These are phyloP conservation scores for Puma concolor DNA, from an alignment of 2,113 vertebrate species.

Conservation along the genomic window DNA sequence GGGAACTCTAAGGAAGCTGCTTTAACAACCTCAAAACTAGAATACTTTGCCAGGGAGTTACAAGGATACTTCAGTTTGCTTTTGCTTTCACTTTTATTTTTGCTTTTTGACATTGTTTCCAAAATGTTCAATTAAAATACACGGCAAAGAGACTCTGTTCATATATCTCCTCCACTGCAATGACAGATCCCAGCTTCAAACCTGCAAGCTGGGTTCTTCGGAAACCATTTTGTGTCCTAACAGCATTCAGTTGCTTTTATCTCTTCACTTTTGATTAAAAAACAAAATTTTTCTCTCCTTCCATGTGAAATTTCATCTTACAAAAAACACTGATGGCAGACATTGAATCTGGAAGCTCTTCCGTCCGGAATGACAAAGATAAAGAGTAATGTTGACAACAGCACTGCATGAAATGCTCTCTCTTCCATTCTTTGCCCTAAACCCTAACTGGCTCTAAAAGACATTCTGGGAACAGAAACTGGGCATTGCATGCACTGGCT, in stretches of 20 bases:
- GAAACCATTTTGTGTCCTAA: constrained; percentile 73
- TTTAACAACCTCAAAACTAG: constrained; percentile 57
- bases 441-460: constrained; percentile 46
- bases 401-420: background rate
- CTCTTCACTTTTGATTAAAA: constrained; percentile 33
- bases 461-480: constrained; percentile 41
- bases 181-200: constrained; percentile 32
- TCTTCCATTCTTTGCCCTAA: background rate
- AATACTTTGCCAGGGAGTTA: constrained; percentile 39
- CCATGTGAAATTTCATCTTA: constrained; percentile 71
- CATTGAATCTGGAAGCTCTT: constrained; percentile 66
- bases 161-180: background rate
- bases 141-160: background rate
- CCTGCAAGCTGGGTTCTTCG: constrained; percentile 35
- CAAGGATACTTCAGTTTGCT: background rate
- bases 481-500: background rate
- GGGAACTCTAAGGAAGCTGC: constrained; percentile 36
- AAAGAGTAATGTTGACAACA: background rate
- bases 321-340: constrained; percentile 43
- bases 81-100: constrained; percentile 20
- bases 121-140: constrained; percentile 56
- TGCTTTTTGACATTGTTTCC: constrained; percentile 36
- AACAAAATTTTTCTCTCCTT: constrained; percentile 44
- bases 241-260: constrained; percentile 68
- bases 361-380: constrained; percentile 63